Percentiles rank a stretch among this genome's conserved stretches.
phyloP scores from a whole-genome alignment of 2,888 invertebrate species.

The Parnassius glacialis region DNA sequence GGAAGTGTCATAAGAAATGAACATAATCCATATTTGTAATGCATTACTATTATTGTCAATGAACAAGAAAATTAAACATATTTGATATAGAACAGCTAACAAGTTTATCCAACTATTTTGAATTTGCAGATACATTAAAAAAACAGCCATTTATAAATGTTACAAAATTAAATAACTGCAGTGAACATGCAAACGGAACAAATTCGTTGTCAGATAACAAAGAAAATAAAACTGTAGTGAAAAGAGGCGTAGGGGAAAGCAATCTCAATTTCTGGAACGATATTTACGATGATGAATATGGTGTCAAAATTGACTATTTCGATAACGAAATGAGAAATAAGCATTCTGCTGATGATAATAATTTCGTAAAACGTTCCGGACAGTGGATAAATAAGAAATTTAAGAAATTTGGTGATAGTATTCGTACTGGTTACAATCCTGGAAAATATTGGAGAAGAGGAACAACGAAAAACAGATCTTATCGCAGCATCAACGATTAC shows the following conservation, averaged over 20 bases:
- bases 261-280: slow-evolving; percentile 65
- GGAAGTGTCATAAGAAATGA: too few species aligned
- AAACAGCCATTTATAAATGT: not conserved
- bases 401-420: slow-evolving; percentile 42
- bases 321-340: slow-evolving; percentile 45
- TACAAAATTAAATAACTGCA: slow-evolving; percentile 1
- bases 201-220: not conserved
- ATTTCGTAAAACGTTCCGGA: slow-evolving; percentile 49
- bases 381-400: slow-evolving; percentile 58
- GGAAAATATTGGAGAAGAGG: slow-evolving; percentile 6
- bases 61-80: too few species aligned
- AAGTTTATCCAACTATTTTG: too few species aligned
- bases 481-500: slow-evolving; percentile 9
- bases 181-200: not conserved
- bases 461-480: not conserved
- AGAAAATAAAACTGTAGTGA: slow-evolving; percentile 45
- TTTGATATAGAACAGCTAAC: too few species aligned
- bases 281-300: slow-evolving; percentile 68
- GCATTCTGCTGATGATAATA: slow-evolving; percentile 36
- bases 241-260: slow-evolving; percentile 49
- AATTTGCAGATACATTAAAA: not conserved
- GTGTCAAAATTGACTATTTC: slow-evolving; percentile 44
- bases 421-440: slow-evolving; percentile 17
- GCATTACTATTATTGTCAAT: too few species aligned
- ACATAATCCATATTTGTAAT: too few species aligned